Evolutionary conservation across 1,140 invertebrate species (phyloP).

Genomic region (Cydia strobilella): DNA sequence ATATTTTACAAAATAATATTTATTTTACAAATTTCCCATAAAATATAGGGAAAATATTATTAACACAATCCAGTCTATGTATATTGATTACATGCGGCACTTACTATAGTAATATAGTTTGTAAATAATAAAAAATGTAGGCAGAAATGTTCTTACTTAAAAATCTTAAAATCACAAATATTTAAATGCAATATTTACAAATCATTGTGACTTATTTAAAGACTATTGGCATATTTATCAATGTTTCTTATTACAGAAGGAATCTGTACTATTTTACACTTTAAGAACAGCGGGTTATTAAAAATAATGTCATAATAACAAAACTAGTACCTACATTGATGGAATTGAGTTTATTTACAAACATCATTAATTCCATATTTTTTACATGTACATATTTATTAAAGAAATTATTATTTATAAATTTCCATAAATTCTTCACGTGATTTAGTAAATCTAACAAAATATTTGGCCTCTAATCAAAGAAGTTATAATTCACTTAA

Average conservation of each 20-base stretch:
- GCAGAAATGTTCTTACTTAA: conserved; percentile 58
- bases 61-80: conserved; percentile 71
- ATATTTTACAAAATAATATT: conserved; percentile 71
- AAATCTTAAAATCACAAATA: conserved; percentile 71
- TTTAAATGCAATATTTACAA: conserved; percentile 78
- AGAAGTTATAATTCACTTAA: conserved; percentile 54
- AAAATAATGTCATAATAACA: conserved; percentile 43
- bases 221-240: conserved; percentile 45
- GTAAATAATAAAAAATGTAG: conserved; percentile 51
- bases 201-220: conserved; percentile 48
- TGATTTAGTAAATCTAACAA: conserved; percentile 55
- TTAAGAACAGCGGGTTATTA: conserved; percentile 53
- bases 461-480: conserved; percentile 73
- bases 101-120: conserved; percentile 53
- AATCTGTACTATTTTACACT: conserved; percentile 51
- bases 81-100: conserved; percentile 63
- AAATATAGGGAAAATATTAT: conserved; percentile 53
- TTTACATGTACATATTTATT: conserved; percentile 36
- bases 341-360: conserved; percentile 36
- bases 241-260: conserved; percentile 50
- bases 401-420: conserved; percentile 13
- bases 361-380: conserved; percentile 38
- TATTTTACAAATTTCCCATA: conserved; percentile 65
- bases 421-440: conserved; percentile 26
- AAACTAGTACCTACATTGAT: conserved; percentile 37